Conservation (phyloP, 2,888 invertebrate genomes). For the Biston betularia region DNA sequence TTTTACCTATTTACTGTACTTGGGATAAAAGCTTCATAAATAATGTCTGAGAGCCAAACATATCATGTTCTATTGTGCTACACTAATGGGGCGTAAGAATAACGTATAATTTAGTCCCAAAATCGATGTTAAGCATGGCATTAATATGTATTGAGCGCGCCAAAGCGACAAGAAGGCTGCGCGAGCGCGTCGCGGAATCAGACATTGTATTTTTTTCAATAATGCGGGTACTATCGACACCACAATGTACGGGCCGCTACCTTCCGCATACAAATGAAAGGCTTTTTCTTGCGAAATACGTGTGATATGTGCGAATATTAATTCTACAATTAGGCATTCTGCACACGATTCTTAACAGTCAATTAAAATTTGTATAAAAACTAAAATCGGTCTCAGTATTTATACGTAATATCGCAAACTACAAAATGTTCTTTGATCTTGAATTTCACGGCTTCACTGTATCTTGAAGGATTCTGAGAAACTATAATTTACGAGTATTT, state of each 20-base stretch:
- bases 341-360: constrained; percentile 23
- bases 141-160: constrained; percentile 77
- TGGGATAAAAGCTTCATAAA: constrained; percentile 22
- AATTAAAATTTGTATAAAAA: constrained; percentile 30
- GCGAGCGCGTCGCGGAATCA: constrained; percentile 67
- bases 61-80: constrained; percentile 31
- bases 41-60: constrained; percentile 13
- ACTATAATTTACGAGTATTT: neutral
- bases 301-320: constrained; percentile 39
- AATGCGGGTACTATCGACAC: constrained; percentile 72
- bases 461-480: constrained; percentile 22
- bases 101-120: constrained; percentile 48
- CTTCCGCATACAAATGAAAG: constrained; percentile 74
- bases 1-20: neutral
- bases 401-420: constrained; percentile 26
- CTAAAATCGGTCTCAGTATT: constrained; percentile 29
- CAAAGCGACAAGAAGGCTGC: constrained; percentile 68
- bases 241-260: constrained; percentile 62
- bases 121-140: constrained; percentile 61
- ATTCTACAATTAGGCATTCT: constrained; percentile 24
- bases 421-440: constrained; percentile 34
- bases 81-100: constrained; percentile 36
- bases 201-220: constrained; percentile 64
- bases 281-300: constrained; percentile 58
- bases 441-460: constrained; percentile 12